phyloP scores from a whole-genome alignment of 2,888 invertebrate genomes.

The Ormia ochracea region DNA sequence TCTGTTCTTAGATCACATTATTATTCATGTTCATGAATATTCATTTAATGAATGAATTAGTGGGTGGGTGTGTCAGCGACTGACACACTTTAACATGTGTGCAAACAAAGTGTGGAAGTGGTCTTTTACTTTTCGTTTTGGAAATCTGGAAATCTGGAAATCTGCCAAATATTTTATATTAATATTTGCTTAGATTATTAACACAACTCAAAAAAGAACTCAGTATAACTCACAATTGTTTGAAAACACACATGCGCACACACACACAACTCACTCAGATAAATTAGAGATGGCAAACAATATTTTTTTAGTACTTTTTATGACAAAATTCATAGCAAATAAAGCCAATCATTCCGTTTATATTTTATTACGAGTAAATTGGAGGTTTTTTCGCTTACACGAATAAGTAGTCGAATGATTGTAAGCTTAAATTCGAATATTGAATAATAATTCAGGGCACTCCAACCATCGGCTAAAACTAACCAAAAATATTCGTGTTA shows the following conservation, averaged over 20 bases:
- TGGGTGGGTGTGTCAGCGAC: too few relatives aligned
- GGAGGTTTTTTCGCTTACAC: too few relatives aligned
- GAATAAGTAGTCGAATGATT: too few relatives aligned
- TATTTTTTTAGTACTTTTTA: background rate
- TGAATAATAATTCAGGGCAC: too few relatives aligned
- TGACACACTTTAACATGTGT: background rate
- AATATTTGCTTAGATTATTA: conserved; percentile 52
- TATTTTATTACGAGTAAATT: too few relatives aligned
- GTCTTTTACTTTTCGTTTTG: background rate
- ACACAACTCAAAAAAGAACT: background rate
- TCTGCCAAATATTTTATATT: conserved; percentile 39
- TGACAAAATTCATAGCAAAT: background rate
- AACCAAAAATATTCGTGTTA: too few relatives aligned
- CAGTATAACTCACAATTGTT: background rate
- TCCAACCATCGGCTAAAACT: too few relatives aligned
- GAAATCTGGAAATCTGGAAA: too few relatives aligned
- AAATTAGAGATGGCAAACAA: background rate
- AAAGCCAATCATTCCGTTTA: too few relatives aligned
- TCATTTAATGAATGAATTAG: background rate
- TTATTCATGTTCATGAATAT: background rate
- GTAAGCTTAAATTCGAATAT: too few relatives aligned
- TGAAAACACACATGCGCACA: background rate
- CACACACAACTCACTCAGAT: background rate
- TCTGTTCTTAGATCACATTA: background rate
- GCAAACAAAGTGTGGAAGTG: background rate